A percentile compares a stretch with the other conserved stretches of the same genome.
phyloP scores from a whole-genome alignment of 2,113 vertebrate genomes.

The Tinamus guttatus region DNA sequence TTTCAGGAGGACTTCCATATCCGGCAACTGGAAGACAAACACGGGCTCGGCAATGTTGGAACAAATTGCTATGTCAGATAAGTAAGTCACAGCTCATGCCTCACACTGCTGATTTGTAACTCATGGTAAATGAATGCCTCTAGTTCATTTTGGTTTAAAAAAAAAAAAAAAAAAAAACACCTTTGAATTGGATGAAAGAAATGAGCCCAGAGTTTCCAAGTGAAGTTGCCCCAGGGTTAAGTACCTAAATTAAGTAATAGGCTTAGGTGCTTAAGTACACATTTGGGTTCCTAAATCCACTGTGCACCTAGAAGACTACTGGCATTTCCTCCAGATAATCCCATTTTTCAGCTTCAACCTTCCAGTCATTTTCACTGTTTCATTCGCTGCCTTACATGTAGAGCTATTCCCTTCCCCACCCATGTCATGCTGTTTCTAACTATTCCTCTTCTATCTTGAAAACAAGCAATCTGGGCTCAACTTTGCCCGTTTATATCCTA shows the following conservation, averaged over 20 bases:
- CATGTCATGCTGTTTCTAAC: neutral
- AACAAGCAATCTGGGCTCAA: neutral
- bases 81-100: conserved; percentile 80
- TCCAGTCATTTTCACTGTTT: neutral
- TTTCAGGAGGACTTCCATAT: conserved; percentile 97
- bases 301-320: neutral
- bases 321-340: neutral
- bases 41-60: conserved; percentile 98
- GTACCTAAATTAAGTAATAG: neutral
- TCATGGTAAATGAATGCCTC: neutral
- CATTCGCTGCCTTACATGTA: neutral
- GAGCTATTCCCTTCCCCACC: neutral
- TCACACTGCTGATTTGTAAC: rapidly evolving
- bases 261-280: rapidly evolving
- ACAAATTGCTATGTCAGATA: conserved; percentile 99
- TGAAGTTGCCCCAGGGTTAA: neutral
- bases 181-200: neutral
- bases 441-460: rapidly evolving
- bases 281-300: neutral
- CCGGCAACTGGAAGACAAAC: conserved; percentile 99
- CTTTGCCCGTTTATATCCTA: neutral
- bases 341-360: neutral
- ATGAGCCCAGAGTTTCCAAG: neutral
- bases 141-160: neutral
- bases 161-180: neutral